A percentile compares a stretch with the other conserved stretches of the same genome.
Evolutionary conservation across 2,888 invertebrate species (phyloP).

Genomic region (Cantharis nigra): DNA sequence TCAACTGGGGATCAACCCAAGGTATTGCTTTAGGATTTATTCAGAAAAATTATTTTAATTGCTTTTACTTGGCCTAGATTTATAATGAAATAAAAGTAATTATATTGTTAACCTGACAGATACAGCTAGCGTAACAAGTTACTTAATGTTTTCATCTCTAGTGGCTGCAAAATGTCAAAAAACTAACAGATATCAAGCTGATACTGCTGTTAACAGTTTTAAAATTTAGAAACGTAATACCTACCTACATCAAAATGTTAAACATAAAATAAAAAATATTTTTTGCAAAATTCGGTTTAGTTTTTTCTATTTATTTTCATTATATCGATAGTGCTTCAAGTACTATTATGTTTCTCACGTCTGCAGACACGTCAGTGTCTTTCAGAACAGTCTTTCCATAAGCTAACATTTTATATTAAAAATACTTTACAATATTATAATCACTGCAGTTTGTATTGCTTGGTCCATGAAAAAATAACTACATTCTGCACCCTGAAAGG

Average conservation of each 20-base stretch:
- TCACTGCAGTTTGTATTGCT: no score
- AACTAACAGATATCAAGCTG: background rate
- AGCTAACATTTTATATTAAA: no score
- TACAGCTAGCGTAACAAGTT: background rate
- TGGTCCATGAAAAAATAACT: no score
- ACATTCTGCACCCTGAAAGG: no score
- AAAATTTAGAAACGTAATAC: background rate
- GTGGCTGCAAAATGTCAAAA: background rate
- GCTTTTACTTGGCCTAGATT: background rate
- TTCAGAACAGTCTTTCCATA: no score
- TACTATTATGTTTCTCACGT: no score
- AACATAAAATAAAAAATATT: background rate
- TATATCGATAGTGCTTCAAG: no score
- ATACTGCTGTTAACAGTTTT: background rate
- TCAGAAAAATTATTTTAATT: background rate
- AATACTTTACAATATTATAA: no score
- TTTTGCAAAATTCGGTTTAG: background rate
- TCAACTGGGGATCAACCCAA: no score
- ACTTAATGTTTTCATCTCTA: background rate
- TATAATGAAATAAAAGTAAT: background rate
- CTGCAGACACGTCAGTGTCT: no score
- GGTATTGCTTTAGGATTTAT: background rate
- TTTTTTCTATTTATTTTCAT: background rate
- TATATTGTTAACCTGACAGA: background rate
- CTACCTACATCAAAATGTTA: background rate